Percentiles rank a stretch among this genome's conserved stretches.
Conservation (phyloP, 2,888 invertebrate species). For the Tachystola acroxantha region DNA sequence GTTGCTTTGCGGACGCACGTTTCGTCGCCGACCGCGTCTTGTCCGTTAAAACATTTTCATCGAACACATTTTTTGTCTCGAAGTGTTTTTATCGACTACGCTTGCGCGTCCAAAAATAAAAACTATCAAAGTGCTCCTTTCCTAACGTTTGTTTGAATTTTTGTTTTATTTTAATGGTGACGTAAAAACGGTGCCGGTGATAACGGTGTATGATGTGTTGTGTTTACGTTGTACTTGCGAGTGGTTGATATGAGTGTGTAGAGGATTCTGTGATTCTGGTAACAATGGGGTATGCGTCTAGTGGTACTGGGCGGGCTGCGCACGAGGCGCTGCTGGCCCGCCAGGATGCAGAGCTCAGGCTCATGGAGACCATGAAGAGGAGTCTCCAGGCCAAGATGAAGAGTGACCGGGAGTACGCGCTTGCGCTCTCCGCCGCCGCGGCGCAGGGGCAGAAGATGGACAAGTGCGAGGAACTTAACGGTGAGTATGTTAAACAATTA, state of each 20-base stretch:
- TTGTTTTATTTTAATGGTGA: no score
- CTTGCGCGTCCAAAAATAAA: slow-evolving; percentile 27
- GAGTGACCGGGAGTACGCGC: slow-evolving; percentile 94
- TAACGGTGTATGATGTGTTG: slow-evolving; percentile 66
- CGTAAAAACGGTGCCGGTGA: slow-evolving; percentile 53
- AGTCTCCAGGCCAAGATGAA: slow-evolving; percentile 92
- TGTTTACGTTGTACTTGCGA: slow-evolving; percentile 66
- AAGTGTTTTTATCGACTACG: slow-evolving; percentile 33
- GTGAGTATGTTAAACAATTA: slow-evolving; percentile 40
- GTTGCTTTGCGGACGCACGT: slow-evolving; percentile 49
- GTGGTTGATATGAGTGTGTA: slow-evolving; percentile 61
- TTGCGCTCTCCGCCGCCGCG: slow-evolving; percentile 88
- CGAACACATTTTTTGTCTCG: slow-evolving; percentile 34
- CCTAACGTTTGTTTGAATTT: slow-evolving; percentile 25
- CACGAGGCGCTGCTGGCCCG: slow-evolving; percentile 94
- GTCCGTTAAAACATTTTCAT: slow-evolving; percentile 28
- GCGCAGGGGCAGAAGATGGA: slow-evolving; percentile 91
- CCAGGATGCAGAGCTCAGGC: slow-evolving; percentile 94
- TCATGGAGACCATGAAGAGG: slow-evolving; percentile 94
- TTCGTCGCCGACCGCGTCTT: slow-evolving; percentile 21
- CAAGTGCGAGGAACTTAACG: slow-evolving; percentile 84
- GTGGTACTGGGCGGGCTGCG: slow-evolving; percentile 91
- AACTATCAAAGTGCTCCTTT: slow-evolving; percentile 10
- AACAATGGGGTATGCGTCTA: slow-evolving; percentile 92
- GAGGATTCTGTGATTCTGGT: slow-evolving; percentile 28